phyloP scores from a whole-genome alignment of 2,888 invertebrate species.

The Idaea dimidiata region DNA sequence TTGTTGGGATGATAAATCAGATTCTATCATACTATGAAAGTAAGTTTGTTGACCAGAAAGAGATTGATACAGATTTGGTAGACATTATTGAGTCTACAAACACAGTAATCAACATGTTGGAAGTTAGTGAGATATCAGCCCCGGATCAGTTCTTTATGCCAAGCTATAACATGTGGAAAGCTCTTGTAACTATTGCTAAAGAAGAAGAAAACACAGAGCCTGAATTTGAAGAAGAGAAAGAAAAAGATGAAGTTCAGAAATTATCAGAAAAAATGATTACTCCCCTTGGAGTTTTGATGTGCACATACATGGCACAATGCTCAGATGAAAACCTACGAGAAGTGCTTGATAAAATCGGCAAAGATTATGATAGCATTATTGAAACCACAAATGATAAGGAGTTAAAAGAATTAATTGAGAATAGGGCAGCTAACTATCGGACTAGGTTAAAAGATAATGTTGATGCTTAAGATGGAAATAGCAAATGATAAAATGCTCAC shows the following conservation, averaged over 20 bases:
- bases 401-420: conserved; percentile 40
- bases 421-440: conserved; percentile 49
- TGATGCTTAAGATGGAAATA: conserved; percentile 39
- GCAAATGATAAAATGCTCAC: conserved; percentile 58
- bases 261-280: conserved; percentile 53
- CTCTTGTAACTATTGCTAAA: conserved; percentile 36
- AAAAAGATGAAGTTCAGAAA: conserved; percentile 47
- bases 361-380: conserved; percentile 54
- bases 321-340: conserved; percentile 47
- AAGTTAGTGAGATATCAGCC: conserved; percentile 42
- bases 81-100: conserved; percentile 61
- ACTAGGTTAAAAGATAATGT: conserved; percentile 56
- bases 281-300: conserved; percentile 50
- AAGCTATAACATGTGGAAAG: conserved; percentile 62
- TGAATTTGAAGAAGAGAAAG: conserved; percentile 53
- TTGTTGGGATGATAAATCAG: conserved; percentile 49
- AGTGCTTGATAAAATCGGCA: conserved; percentile 47
- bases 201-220: conserved; percentile 48
- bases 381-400: conserved; percentile 43
- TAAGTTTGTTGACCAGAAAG: conserved; percentile 56
- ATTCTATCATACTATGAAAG: conserved; percentile 61
- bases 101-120: conserved; percentile 49
- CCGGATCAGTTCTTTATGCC: conserved; percentile 55
- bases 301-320: conserved; percentile 58
- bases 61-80: conserved; percentile 61